Base-by-base conservation (phyloP, 2,888 invertebrate species). In the Molorchus minor region DNA sequence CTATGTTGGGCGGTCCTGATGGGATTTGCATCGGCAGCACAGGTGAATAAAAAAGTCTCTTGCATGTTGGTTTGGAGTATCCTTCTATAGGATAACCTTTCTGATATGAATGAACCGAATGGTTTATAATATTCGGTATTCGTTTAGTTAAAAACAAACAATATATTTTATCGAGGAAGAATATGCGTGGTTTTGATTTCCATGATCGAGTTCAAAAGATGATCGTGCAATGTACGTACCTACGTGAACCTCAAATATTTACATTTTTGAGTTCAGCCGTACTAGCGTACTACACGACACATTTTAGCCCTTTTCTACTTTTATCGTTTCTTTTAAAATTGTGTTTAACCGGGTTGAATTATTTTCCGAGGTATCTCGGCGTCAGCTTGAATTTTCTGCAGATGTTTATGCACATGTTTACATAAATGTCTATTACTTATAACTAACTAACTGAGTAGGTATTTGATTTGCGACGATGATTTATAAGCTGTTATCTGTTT, bases 11-110 rank as follows among this genome's bases (percentile, higher is more conserved):
- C 88, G 83, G 84, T 88, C 85, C 85, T 89, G 80, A 82, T 86
- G 81, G 88, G 88, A 85, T 88, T 87, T 84, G 87, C 88, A 82
- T 85, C 87, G 83, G 88, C 87, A 82, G 85, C 85, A 84, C 88
- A 89, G 88, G 89, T 89, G 85, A 88, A 45, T 57, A 36, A 30
- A 20, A 25, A 16, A 29, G 40, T 55, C 29, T 17, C 38, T 54
- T 54, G 35, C 56, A 40, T 58, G 38, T 35, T 58, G 49, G 44
- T 52, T 53, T 36, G 56, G 54, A 61, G 49, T 61, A 63, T 66
- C 61, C 62, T 66, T 64, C 63, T 66, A 61, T 52, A 56, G 61
- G 54, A 56, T 64, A 63, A 65, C 58, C 61, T 59, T 61, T 61
- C 57, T 55, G 33, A 36, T 40, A 47, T 25, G 38, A 49, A 20